phyloP scores from a whole-genome alignment of 1,140 invertebrate species.

The Melanaphis sacchari region DNA sequence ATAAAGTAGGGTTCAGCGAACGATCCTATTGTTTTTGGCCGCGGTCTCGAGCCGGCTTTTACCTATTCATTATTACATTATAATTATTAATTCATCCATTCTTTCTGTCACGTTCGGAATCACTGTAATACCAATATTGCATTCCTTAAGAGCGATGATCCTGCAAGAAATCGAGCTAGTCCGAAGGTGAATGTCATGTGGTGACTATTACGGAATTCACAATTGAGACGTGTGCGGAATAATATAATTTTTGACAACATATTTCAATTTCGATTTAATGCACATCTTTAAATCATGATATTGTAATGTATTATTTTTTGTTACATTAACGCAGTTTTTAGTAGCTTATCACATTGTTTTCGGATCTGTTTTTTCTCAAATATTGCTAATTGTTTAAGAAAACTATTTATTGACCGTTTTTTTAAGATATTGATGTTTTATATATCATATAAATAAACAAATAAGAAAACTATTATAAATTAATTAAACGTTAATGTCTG shows the following conservation, averaged over 20 bases:
- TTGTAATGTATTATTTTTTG: neutral
- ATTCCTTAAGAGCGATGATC: conserved; percentile 44
- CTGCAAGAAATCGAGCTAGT: conserved; percentile 16
- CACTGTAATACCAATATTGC: neutral
- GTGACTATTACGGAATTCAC: conserved; percentile 10
- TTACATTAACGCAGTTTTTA: neutral
- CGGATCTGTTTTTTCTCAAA: neutral
- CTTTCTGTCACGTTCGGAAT: neutral
- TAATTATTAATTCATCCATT: conserved; percentile 28
- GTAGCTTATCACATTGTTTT: neutral
- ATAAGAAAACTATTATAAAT: neutral
- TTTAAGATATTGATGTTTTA: neutral
- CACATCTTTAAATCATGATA: neutral
- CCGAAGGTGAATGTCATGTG: conserved; percentile 29
- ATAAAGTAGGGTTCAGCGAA: neutral
- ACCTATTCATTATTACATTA: conserved; percentile 25
- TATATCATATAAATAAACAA: neutral
- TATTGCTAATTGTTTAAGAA: neutral
- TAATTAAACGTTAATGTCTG: neutral
- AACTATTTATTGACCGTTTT: neutral
- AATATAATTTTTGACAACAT: neutral
- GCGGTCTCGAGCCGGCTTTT: neutral
- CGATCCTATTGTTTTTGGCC: conserved; percentile 28
- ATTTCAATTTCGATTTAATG: neutral
- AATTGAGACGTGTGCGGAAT: conserved; percentile 8